Base-by-base conservation (phyloP, 2,113 vertebrate genomes). In the Dicaeum eximium region DNA sequence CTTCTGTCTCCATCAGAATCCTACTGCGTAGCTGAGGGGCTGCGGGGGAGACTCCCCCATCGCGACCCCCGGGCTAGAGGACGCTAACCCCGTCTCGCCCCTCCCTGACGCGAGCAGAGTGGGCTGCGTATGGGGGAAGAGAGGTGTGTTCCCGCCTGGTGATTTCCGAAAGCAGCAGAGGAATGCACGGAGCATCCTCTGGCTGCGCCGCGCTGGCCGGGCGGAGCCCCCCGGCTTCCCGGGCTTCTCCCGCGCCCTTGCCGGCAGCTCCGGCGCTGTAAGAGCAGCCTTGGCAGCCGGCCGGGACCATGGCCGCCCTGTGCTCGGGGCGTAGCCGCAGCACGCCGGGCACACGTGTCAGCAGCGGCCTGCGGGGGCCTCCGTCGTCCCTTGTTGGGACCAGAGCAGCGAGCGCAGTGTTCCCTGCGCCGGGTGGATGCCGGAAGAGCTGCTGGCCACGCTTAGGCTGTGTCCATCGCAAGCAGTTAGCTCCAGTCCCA, bases 1-100 rank as follows among this genome's bases (percentile, higher is more conserved):
- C 4, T 78, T 28, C 48, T 67, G 17, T 7, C 8, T 16, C 20
- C 24, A 8, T 15, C 17, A 14, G 11, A 33, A 11, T 37, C 15
- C 7, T 25, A 2, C 16, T 50, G 30, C 27, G 56, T 38, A 42
- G 23, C 21, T 4, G 13, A 10, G 54, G 24, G 21, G 25, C 23
- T 65, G 70, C 11, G 5, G 30, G 11, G 35, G 31, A 22, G 15
- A 14, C 5, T 9, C 10, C 12, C 13, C 33, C 11, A 4, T 38
- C 25, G 40, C 1, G 7, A 28, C 6, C 18, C 21, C 21, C 1
- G 2, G 15, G 31, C 37, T 17, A 35, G 28, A n/a, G 57, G 17
- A 16, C 1, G 7, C 70, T 0, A 6, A 23, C 22, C 22, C 16
- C 2, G 0, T 31, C 25, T 25, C 1, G 3, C 21, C 27, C 21